phyloP scores from a whole-genome alignment of 2,888 invertebrate genomes.

The Galeopsomyia nigrocyanea region DNA sequence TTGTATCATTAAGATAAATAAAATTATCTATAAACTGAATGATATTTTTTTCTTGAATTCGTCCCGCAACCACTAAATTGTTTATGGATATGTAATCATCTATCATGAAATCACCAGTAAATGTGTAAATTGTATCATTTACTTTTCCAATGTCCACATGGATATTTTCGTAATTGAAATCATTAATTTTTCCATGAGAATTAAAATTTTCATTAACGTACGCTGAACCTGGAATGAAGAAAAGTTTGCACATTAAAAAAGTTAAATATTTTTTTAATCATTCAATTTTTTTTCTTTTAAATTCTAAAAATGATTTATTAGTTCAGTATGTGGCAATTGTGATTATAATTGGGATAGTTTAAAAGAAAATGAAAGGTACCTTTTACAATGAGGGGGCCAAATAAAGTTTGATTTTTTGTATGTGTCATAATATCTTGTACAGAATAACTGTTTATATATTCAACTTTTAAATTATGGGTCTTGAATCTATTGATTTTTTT shows the following conservation, averaged over 20 bases:
- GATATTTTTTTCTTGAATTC: conserved; percentile 49
- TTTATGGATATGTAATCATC: conserved; percentile 41
- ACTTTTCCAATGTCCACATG: conserved; percentile 41
- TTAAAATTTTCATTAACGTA: conserved; percentile 51
- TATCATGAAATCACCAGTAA: conserved; percentile 48
- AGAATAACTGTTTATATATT: conserved; percentile 52
- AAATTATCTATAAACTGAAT: conserved; percentile 50
- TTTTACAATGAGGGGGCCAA: conserved; percentile 54
- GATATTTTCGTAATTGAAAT: conserved; percentile 32
- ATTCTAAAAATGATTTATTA: too few relatives aligned
- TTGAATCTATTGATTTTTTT: conserved; percentile 52
- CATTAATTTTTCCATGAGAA: conserved; percentile 23
- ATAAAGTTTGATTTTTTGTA: conserved; percentile 52
- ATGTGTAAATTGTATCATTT: conserved; percentile 46
- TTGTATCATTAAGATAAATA: conserved; percentile 49
- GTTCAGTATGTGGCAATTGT: too few relatives aligned
- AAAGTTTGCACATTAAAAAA: background rate
- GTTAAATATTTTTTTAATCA: background rate
- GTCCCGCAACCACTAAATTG: conserved; percentile 49
- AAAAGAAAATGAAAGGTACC: conserved; percentile 49
- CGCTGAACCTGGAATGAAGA: conserved; percentile 49
- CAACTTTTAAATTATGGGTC: conserved; percentile 48
- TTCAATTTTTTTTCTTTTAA: too few relatives aligned
- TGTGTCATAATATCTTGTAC: conserved; percentile 53
- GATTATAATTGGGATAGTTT: background rate